Conservation (phyloP, 1,140 invertebrate genomes). For the Drosophila kikkawai region DNA sequence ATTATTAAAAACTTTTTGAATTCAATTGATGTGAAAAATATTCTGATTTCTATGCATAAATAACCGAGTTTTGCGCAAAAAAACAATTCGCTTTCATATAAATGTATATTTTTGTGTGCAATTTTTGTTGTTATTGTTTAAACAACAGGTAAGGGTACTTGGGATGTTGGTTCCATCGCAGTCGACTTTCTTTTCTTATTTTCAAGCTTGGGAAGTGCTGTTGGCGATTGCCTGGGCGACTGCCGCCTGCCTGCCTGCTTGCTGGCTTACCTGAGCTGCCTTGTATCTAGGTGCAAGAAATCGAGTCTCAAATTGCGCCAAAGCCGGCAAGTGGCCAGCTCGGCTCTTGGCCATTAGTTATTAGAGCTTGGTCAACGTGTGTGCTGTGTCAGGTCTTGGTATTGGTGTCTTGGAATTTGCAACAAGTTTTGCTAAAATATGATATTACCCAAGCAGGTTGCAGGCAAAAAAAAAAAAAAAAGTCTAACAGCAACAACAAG, state of each 20-base stretch:
- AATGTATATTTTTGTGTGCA: background rate
- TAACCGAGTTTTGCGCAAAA: background rate
- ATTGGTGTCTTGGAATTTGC: slow-evolving; percentile 63
- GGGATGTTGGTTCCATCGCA: background rate
- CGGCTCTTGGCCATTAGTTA: slow-evolving; percentile 71
- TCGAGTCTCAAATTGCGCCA: slow-evolving; percentile 71
- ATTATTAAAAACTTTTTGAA: too few species aligned
- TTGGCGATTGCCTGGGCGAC: slow-evolving; percentile 19
- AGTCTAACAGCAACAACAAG: slow-evolving; percentile 3
- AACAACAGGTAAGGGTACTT: slow-evolving; percentile 20
- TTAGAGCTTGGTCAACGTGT: slow-evolving; percentile 65
- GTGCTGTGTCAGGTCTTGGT: slow-evolving; percentile 23
- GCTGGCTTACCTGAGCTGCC: slow-evolving; percentile 21
- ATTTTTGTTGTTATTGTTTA: background rate
- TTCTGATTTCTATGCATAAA: background rate
- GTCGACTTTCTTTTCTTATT: slow-evolving; percentile 41
- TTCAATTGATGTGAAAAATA: background rate
- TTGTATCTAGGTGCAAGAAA: slow-evolving; percentile 70
- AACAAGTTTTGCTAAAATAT: slow-evolving; percentile 81
- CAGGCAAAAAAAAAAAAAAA: slow-evolving; percentile 22
- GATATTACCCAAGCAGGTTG: slow-evolving; percentile 80
- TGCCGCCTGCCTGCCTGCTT: slow-evolving; percentile 7
- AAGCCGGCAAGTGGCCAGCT: slow-evolving; percentile 59
- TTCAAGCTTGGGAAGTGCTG: slow-evolving; percentile 37
- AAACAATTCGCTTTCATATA: background rate